These are phyloP conservation scores for Nerophis ophidion DNA, from an alignment of 2,113 vertebrate species.

Conservation along the genomic window DNA sequence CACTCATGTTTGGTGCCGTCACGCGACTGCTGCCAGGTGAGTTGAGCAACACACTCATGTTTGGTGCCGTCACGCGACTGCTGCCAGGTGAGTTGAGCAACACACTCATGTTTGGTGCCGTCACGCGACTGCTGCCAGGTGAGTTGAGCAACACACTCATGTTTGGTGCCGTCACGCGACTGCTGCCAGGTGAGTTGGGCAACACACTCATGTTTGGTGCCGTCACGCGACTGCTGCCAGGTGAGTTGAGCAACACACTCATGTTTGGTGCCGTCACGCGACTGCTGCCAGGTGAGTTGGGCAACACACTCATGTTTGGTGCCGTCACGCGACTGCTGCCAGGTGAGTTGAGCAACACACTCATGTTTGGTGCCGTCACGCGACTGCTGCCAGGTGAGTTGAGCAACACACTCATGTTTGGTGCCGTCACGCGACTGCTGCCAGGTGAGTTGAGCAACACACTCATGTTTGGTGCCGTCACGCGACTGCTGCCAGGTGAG, in stretches of 20 bases:
- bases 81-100: conserved; percentile 3
- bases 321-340: background rate
- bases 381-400: conserved; percentile 33
- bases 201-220: conserved; percentile 22
- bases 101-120: conserved; percentile 6
- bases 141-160: background rate
- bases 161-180: conserved; percentile 17
- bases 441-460: conserved; percentile 5
- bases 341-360: background rate
- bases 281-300: no score
- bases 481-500: conserved; percentile 26
- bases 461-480: conserved; percentile 17
- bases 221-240: conserved; percentile 7
- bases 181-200: no score
- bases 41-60: background rate
- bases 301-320: conserved; percentile 28
- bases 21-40: conserved; percentile 33
- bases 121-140: conserved; percentile 26
- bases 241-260: conserved; percentile 7
- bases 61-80: conserved; percentile 25
- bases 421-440: background rate
- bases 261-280: background rate
- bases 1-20: conserved; percentile 3
- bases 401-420: conserved; percentile 24
- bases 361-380: conserved; percentile 20